phyloP scores from a whole-genome alignment of 2,797 vertebrate genomes.

The Vultur gryphus region DNA sequence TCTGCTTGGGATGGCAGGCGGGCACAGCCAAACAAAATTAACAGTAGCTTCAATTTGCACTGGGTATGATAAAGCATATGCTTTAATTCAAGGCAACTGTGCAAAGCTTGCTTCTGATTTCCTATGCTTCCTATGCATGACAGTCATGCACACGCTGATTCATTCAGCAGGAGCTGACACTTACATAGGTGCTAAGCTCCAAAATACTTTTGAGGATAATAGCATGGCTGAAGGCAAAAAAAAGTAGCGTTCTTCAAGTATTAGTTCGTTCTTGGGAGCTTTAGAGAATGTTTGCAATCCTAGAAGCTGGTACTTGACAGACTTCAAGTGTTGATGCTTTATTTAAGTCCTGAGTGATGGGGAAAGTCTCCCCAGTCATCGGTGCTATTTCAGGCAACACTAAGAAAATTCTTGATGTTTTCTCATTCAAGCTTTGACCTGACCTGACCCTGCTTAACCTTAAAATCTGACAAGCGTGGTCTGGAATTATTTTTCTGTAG shows the following conservation, averaged over 20 bases:
- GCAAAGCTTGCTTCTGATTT: background rate
- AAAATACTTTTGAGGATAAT: background rate
- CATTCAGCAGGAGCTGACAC: background rate
- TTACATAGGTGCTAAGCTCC: background rate
- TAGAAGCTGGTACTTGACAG: background rate
- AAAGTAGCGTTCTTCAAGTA: background rate
- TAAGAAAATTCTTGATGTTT: background rate
- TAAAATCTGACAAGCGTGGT: background rate
- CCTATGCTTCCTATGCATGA: background rate
- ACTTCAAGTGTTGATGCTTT: background rate
- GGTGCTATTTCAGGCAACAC: background rate
- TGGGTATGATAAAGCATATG: background rate
- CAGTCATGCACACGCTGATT: background rate
- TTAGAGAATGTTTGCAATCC: background rate
- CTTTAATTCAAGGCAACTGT: background rate
- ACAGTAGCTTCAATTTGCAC: background rate
- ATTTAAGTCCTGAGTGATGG: background rate
- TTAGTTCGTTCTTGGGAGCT: background rate
- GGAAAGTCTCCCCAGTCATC: background rate
- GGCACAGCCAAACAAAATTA: background rate
- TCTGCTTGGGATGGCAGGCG: background rate
- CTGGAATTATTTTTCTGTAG: background rate
- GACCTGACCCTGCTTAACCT: conserved; percentile 15
- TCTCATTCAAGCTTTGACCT: conserved; percentile 16
- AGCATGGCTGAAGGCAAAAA: background rate